Conservation (phyloP, 1,140 invertebrate species). For the Heliconius hewitsoni region DNA sequence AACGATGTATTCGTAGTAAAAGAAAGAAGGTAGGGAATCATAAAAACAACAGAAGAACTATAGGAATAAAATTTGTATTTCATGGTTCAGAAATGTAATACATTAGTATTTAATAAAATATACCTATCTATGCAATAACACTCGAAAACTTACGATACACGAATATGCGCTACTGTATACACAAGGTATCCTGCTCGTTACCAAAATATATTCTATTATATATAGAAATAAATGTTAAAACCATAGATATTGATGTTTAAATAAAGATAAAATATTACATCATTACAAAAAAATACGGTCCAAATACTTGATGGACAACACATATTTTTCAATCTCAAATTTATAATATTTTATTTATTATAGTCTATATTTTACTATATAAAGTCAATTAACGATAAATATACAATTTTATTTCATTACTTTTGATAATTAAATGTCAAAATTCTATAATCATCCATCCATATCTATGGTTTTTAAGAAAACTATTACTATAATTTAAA, state of each 20-base stretch:
- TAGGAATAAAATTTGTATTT: slow-evolving; percentile 79
- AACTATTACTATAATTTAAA: slow-evolving; percentile 1
- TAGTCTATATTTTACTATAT: not conserved
- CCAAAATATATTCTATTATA: slow-evolving; percentile 14
- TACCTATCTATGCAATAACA: slow-evolving; percentile 71
- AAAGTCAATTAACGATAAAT: not conserved
- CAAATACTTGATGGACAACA: not conserved
- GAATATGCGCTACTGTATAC: slow-evolving; percentile 43
- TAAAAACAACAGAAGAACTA: slow-evolving; percentile 63
- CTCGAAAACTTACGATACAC: slow-evolving; percentile 56
- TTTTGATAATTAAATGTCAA: not conserved
- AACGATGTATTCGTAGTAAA: too few species aligned
- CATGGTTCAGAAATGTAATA: slow-evolving; percentile 72
- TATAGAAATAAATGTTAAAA: slow-evolving; percentile 4
- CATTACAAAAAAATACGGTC: not conserved
- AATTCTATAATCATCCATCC: not conserved
- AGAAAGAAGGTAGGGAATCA: slow-evolving; percentile 34
- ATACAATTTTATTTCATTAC: not conserved
- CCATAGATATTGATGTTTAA: slow-evolving; percentile 9
- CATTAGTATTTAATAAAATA: slow-evolving; percentile 78
- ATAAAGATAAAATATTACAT: not conserved
- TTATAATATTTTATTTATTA: not conserved
- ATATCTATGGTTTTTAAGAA: slow-evolving; percentile 3
- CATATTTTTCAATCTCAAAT: not conserved
- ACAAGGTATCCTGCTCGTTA: slow-evolving; percentile 34